Evolutionary conservation across 2,113 vertebrate genomes (phyloP).

Genomic region (Jaculus jaculus): DNA sequence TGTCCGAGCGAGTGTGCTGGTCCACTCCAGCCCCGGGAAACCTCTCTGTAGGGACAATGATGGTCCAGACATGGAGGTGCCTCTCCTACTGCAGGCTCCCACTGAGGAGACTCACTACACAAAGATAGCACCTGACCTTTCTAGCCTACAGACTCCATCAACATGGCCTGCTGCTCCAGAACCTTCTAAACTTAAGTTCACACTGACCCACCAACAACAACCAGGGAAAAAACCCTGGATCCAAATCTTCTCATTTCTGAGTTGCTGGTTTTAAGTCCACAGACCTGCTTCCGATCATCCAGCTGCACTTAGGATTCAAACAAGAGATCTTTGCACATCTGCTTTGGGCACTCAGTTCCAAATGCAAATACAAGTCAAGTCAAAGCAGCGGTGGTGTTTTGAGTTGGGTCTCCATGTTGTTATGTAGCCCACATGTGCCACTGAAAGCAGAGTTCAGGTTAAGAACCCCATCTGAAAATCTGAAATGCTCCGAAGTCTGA

Average conservation of each 20-base stretch:
- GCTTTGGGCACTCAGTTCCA: not conserved
- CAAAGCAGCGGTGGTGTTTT: not conserved
- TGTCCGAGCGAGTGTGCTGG: accelerated
- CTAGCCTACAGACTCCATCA: accelerated
- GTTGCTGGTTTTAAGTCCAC: not conserved
- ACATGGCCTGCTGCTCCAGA: too few species aligned
- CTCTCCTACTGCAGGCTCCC: accelerated
- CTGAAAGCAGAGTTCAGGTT: not conserved
- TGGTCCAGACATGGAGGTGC: not conserved
- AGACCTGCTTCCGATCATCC: not conserved
- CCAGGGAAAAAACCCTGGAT: accelerated
- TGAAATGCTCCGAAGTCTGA: not conserved
- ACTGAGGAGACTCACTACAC: too few species aligned
- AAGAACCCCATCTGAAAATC: not conserved
- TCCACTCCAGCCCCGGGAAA: not conserved
- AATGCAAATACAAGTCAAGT: not conserved
- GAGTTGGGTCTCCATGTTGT: accelerated
- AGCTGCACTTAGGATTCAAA: accelerated
- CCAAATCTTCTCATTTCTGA: not conserved
- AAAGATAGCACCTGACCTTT: not conserved
- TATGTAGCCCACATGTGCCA: accelerated
- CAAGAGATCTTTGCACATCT: not conserved
- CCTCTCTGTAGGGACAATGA: not conserved
- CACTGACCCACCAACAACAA: not conserved
- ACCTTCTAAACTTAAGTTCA: not conserved